Conservation (phyloP, 23 tunicate genomes). For the Diplosoma virens region DNA sequence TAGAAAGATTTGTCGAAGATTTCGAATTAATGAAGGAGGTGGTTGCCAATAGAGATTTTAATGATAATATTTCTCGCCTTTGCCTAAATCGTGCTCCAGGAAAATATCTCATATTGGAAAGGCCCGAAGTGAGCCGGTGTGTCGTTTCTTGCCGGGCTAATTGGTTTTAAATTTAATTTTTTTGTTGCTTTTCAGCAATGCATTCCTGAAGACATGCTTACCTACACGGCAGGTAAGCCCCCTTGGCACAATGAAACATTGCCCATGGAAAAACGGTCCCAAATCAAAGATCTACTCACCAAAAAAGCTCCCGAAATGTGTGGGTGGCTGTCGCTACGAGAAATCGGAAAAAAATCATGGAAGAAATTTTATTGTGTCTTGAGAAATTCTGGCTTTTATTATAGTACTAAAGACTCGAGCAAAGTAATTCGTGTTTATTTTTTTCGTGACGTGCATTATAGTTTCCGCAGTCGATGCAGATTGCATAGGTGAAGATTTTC, state of each 20-base stretch:
- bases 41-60: constrained; percentile 3
- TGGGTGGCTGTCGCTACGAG: constrained; percentile 73
- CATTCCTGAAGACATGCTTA: constrained; percentile 74
- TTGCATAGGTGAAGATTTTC: too few species aligned
- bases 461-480: too few species aligned
- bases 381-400: constrained; percentile 79
- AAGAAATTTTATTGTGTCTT: constrained; percentile 73
- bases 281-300: constrained; percentile 61
- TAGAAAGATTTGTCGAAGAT: constrained; percentile 89
- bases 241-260: constrained; percentile 3
- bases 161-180: too few species aligned
- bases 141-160: too few species aligned
- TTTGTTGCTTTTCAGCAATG: constrained; percentile 49
- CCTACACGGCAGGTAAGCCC: constrained; percentile 34
- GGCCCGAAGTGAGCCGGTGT: constrained; percentile 64
- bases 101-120: constrained; percentile 66
- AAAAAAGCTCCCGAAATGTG: constrained; percentile 86
- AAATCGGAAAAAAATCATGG: constrained; percentile 45
- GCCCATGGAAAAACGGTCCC: constrained; percentile 38
- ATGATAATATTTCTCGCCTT: constrained; percentile 28
- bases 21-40: constrained; percentile 65
- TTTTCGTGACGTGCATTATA: not conserved
- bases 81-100: constrained; percentile 68
- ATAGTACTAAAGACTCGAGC: constrained; percentile 58
- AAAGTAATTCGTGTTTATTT: constrained; percentile 44